phyloP scores from a whole-genome alignment of 2,113 vertebrate species.

The Hystrix cristata region DNA sequence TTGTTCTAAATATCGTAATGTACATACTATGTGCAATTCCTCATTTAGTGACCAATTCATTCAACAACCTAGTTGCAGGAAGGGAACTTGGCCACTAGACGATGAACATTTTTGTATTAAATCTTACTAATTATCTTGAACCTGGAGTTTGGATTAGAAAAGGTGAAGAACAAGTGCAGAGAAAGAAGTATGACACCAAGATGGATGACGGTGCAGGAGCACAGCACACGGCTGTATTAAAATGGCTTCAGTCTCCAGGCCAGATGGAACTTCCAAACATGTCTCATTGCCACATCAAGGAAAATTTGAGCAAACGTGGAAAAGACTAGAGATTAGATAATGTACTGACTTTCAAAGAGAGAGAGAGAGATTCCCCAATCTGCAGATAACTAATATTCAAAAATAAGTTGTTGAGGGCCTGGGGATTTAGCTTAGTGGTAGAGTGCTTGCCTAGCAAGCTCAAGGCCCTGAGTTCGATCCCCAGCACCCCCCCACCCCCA shows the following conservation, averaged over 20 bases:
- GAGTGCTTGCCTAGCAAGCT: too few relatives aligned
- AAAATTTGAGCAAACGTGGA: neutral
- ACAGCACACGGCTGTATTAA: neutral
- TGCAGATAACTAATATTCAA: slow-evolving; percentile 7
- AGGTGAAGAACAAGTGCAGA: slow-evolving; percentile 31
- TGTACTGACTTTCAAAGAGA: slow-evolving; percentile 19
- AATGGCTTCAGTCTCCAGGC: neutral
- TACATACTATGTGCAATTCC: too few relatives aligned
- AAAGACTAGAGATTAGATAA: slow-evolving; percentile 1
- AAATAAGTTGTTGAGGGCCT: slow-evolving; percentile 36
- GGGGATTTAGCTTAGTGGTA: too few relatives aligned
- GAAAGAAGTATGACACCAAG: neutral
- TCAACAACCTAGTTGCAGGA: too few relatives aligned
- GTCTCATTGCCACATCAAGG: neutral
- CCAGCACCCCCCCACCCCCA: too few relatives aligned
- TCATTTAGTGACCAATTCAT: too few relatives aligned
- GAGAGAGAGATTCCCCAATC: neutral
- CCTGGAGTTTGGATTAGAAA: neutral
- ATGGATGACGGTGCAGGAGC: neutral
- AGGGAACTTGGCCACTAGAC: too few relatives aligned
- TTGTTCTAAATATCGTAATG: too few relatives aligned
- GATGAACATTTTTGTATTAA: neutral
- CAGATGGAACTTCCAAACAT: slow-evolving; percentile 16
- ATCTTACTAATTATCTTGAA: neutral
- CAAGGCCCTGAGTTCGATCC: too few relatives aligned